Evolutionary conservation across 2,113 vertebrate genomes (phyloP).

Genomic region (Peromyscus maniculatus): DNA sequence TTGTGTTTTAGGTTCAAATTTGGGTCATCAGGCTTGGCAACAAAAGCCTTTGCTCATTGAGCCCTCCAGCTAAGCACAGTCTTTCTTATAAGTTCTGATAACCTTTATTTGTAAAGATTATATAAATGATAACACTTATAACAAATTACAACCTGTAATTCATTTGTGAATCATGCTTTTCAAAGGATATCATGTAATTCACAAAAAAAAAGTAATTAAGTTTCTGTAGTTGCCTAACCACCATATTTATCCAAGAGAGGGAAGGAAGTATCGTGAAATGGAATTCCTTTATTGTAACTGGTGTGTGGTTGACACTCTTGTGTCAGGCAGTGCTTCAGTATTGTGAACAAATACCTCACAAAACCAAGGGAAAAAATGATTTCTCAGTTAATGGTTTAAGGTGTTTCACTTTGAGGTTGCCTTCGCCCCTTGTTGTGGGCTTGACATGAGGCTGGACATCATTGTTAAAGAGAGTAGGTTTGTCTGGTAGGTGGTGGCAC

Average conservation of each 20-base stretch:
- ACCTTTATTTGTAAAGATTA: not conserved
- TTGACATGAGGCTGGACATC: not conserved
- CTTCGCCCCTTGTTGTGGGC: not conserved
- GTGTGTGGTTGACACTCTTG: not conserved
- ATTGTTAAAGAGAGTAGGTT: not conserved
- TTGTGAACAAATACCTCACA: not conserved
- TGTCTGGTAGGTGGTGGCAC: too few species aligned
- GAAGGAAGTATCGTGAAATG: not conserved
- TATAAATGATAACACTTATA: not conserved
- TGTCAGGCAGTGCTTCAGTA: not conserved
- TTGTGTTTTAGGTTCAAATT: not conserved
- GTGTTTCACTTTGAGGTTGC: not conserved
- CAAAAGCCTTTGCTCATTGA: not conserved
- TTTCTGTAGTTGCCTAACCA: constrained; percentile 4
- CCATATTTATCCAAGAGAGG: not conserved
- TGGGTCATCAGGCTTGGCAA: too few species aligned
- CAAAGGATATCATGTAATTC: not conserved
- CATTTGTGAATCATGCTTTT: not conserved
- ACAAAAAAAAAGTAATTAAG: constrained; percentile 2
- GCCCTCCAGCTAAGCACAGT: not conserved
- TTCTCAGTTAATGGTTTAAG: not conserved
- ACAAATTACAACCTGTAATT: not conserved
- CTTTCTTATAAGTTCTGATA: constrained; percentile 43
- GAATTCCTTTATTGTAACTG: not conserved
- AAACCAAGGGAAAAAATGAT: not conserved